Conservation (phyloP, 1,140 invertebrate genomes). For the Trachymyrmex cornetzi region DNA sequence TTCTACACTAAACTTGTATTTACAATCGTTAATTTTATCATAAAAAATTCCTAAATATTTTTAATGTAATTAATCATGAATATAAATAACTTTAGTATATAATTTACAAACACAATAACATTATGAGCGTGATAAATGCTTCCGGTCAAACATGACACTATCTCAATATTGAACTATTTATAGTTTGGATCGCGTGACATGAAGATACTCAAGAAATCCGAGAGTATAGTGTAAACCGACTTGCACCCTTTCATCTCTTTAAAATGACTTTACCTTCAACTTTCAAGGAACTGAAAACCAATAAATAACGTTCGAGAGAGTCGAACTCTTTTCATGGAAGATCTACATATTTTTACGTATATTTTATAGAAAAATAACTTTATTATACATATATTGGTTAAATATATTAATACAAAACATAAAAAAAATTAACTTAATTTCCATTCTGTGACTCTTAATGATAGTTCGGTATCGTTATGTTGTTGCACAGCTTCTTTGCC, state of each 20-base stretch:
- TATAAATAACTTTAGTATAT: constrained; percentile 18
- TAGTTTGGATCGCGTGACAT: constrained; percentile 22
- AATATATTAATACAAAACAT: constrained; percentile 5
- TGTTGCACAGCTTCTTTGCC: too few species aligned
- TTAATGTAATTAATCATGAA: constrained; percentile 6
- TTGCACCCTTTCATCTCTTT: constrained; percentile 13
- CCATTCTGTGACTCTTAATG: too few species aligned
- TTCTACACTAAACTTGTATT: background rate
- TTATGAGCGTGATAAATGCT: constrained; percentile 28
- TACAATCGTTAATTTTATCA: background rate
- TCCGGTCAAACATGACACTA: background rate
- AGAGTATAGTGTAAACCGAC: constrained; percentile 25
- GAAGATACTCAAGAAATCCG: constrained; percentile 27
- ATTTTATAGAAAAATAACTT: background rate
- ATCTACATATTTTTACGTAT: background rate
- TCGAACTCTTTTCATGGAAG: background rate
- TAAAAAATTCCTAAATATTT: background rate
- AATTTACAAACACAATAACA: constrained; percentile 1
- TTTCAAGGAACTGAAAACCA: constrained; percentile 8
- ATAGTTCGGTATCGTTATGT: too few species aligned
- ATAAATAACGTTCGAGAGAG: background rate
- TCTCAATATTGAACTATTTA: constrained; percentile 7
- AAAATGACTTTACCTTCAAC: background rate
- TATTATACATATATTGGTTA: background rate
- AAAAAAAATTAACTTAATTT: background rate